Conservation (phyloP, 1,140 invertebrate species). For the Cardiocondyla obscurior region DNA sequence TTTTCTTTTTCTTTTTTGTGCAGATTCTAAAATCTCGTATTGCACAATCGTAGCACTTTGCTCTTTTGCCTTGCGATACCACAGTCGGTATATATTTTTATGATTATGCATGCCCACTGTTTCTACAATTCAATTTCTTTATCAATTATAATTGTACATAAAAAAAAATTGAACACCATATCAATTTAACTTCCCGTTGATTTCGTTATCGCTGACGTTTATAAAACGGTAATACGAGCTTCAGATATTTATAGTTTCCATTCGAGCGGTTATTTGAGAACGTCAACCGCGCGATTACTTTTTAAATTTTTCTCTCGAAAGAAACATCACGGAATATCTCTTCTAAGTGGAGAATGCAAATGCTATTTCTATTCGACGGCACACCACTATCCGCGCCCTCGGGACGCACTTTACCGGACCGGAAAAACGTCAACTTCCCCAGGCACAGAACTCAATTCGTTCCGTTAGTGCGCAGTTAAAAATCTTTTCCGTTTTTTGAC, state of each 20-base stretch:
- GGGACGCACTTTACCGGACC: slow-evolving; percentile 33
- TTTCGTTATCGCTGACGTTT: neutral
- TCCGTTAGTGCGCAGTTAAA: neutral
- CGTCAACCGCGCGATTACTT: slow-evolving; percentile 35
- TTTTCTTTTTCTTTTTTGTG: too few species aligned
- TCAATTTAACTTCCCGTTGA: neutral
- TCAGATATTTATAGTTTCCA: neutral
- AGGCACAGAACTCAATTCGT: neutral
- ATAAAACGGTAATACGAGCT: neutral
- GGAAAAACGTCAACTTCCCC: slow-evolving; percentile 32
- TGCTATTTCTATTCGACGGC: slow-evolving; percentile 15
- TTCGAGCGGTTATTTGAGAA: slow-evolving; percentile 2
- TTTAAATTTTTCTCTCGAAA: slow-evolving; percentile 4
- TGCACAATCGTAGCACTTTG: neutral
- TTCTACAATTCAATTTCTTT: neutral
- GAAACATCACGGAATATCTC: slow-evolving; percentile 34
- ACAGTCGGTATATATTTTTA: neutral
- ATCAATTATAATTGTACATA: neutral
- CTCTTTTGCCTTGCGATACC: neutral
- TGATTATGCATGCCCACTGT: neutral
- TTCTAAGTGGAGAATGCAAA: slow-evolving; percentile 9
- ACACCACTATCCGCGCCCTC: neutral
- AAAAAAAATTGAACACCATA: too few species aligned
- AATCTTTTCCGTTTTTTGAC: neutral
- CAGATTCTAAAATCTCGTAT: neutral